Evolutionary conservation across 1,140 invertebrate genomes (phyloP).

Genomic region (Mactra quadrangularis): DNA sequence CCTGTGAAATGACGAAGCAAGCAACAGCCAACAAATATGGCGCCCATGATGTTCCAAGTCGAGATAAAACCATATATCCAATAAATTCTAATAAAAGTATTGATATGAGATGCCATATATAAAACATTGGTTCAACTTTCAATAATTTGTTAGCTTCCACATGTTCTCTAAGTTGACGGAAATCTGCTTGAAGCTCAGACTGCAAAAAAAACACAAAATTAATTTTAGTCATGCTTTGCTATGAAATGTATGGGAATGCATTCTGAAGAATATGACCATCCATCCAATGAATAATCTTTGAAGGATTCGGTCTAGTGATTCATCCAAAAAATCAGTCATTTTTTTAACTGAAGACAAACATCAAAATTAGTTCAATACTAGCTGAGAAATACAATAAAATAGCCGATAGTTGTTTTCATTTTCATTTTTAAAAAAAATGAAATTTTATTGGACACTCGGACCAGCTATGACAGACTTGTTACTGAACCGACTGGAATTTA

Average conservation of each 20-base stretch:
- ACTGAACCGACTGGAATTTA: no score
- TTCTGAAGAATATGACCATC: neutral
- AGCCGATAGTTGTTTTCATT: no score
- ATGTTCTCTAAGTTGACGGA: constrained; percentile 72
- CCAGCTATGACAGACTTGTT: no score
- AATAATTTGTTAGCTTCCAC: constrained; percentile 78
- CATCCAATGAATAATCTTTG: neutral
- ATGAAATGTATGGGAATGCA: neutral
- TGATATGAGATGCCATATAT: constrained; percentile 72
- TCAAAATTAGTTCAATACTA: no score
- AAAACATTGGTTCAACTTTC: constrained; percentile 79
- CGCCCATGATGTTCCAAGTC: constrained; percentile 68
- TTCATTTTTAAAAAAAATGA: no score
- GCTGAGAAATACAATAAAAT: no score
- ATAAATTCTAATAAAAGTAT: constrained; percentile 77
- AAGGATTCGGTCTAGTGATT: no score
- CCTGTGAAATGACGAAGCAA: constrained; percentile 78
- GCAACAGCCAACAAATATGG: constrained; percentile 66
- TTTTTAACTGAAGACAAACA: no score
- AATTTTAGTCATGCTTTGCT: no score
- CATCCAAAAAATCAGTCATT: no score
- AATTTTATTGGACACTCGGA: no score
- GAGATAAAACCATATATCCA: constrained; percentile 67
- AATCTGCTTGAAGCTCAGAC: constrained; percentile 78
- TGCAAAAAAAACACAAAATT: no score